Percentiles rank a stretch among this genome's conserved stretches.
Conservation (phyloP, 2,888 invertebrate genomes). For the Pollenia labialis region DNA sequence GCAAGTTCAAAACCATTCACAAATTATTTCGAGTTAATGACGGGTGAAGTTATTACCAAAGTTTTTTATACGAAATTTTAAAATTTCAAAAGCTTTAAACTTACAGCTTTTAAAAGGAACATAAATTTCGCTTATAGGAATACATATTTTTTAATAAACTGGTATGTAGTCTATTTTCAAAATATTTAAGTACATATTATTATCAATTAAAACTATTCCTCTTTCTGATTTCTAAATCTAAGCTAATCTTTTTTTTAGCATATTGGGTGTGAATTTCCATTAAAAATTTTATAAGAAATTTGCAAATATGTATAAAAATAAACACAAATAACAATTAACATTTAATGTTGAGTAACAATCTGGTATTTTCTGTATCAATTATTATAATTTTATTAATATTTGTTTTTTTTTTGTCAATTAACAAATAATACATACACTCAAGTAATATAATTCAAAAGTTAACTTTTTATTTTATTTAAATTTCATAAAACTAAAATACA, state of each 20-base stretch:
- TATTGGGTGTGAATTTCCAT: constrained; percentile 10
- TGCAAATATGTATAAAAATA: constrained; percentile 1
- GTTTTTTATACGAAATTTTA: constrained; percentile 74
- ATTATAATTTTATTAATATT: constrained; percentile 7
- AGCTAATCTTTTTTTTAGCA: constrained; percentile 8
- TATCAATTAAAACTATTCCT: not conserved
- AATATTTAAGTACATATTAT: not conserved
- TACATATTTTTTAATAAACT: too few relatives aligned
- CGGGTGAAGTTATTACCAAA: constrained; percentile 70
- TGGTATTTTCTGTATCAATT: constrained; percentile 31
- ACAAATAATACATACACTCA: too few relatives aligned
- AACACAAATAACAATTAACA: not conserved
- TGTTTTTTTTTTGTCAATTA: too few relatives aligned
- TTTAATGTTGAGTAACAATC: constrained; percentile 27
- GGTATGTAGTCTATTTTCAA: too few relatives aligned
- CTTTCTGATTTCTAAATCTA: too few relatives aligned
- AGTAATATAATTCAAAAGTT: not conserved
- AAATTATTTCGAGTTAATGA: constrained; percentile 71
- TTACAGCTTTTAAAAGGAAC: constrained; percentile 75
- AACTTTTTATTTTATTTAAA: constrained; percentile 18
- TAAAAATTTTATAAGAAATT: not conserved
- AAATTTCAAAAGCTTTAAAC: constrained; percentile 74
- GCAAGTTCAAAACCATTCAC: constrained; percentile 74
- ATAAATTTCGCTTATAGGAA: constrained; percentile 70
- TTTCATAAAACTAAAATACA: not conserved